Evolutionary conservation across 2,797 vertebrate species (phyloP), one percentile per base, ranked within the genome.

Genomic region (Coilia nasus): DNA sequence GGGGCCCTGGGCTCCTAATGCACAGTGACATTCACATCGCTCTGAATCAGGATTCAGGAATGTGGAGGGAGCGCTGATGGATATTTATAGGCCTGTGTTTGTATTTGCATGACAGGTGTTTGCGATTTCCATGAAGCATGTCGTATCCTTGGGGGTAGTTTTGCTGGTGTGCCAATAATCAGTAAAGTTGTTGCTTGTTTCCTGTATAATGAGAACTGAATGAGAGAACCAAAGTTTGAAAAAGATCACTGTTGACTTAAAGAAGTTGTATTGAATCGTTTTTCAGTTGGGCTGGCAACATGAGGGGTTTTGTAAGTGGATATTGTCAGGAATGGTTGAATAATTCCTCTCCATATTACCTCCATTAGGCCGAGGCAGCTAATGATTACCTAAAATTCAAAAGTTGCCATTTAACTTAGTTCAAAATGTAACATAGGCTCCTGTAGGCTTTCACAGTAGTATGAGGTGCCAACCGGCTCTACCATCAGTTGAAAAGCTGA

Each of bases 351-450:
- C 64, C 86, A 78, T 50, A 88, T 83, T 81, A 57, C 84, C 81
- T 86, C 83, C 88, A 82, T 85, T n/a, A 81, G 44, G 64, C 56
- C 56, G n/a, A 64, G 86, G 54, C 85, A 88, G 87, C 87, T 88
- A 87, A 89, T 89, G 47, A 87, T 90, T 91, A 88, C 82, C 84
- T 81, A 87, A 78, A 59, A 82, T 56, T 44, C 64, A 86, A 64
- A 44, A 83, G 84, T 81, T 83, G 84, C 54, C 62, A 82, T 81
- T 88, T 57, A 28, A 81, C 67, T 60, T 60, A 41, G 87, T 82
- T 88, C 88, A 89, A 89, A 89, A 87, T 87, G 87, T 84, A 91
- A 90, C 89, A 82, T 60, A 82, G 35, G 60, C 85, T 82, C 35
- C 28, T 75, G 28, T 75, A 19, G 28, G 71, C 31, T 21, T 6